Conservation (phyloP, 2,888 invertebrate genomes). For the Brachycybe producta region DNA sequence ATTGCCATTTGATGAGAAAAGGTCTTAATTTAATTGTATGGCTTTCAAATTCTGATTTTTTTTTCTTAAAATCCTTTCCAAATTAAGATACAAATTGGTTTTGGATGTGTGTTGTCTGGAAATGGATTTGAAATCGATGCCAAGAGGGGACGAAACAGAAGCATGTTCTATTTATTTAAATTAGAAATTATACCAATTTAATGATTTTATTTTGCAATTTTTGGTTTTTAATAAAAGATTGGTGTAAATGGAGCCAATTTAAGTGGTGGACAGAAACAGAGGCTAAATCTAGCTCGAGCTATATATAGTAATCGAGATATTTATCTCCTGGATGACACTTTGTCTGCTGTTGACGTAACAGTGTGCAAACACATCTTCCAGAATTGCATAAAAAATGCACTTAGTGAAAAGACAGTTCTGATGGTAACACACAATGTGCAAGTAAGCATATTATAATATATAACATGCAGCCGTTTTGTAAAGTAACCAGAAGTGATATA, state of each 20-base stretch:
- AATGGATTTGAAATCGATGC: slow-evolving; percentile 36
- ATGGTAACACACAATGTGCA: slow-evolving; percentile 31
- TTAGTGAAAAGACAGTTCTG: slow-evolving; percentile 31
- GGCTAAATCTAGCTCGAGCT: slow-evolving; percentile 44
- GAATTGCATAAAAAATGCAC: slow-evolving; percentile 29
- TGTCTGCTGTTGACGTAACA: slow-evolving; percentile 43
- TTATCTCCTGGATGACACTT: slow-evolving; percentile 45
- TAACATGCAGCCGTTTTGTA: neutral
- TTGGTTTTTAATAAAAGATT: slow-evolving; percentile 31
- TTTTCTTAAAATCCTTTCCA: no score
- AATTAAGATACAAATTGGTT: slow-evolving; percentile 32
- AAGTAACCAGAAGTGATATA: no score
- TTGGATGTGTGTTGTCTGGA: slow-evolving; percentile 35
- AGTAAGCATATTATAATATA: slow-evolving; percentile 22
- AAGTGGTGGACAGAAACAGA: slow-evolving; percentile 44
- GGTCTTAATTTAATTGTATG: no score
- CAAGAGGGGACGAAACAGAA: slow-evolving; percentile 39
- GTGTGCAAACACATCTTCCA: slow-evolving; percentile 43
- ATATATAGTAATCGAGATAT: slow-evolving; percentile 40
- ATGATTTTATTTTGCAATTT: neutral
- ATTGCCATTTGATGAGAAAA: no score
- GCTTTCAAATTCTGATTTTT: neutral
- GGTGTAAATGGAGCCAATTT: slow-evolving; percentile 39
- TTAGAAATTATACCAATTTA: neutral
- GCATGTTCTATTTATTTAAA: no score